phyloP scores from a whole-genome alignment of 2,113 vertebrate species.

The Ictalurus punctatus region DNA sequence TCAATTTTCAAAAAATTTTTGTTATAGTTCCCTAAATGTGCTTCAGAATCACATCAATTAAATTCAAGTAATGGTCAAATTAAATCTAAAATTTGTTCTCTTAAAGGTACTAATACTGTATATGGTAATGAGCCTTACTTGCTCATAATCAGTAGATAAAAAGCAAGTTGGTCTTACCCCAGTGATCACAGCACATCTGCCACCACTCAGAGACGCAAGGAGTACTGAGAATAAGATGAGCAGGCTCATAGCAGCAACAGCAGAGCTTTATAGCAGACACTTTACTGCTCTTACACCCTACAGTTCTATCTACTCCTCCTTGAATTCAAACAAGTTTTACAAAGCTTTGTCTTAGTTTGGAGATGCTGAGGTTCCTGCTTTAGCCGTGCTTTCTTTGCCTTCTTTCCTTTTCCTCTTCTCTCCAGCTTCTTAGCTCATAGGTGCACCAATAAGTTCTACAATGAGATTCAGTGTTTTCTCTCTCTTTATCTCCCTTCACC shows the following conservation, averaged over 20 bases:
- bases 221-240: constrained; percentile 69
- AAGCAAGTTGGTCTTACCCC: constrained; percentile 70
- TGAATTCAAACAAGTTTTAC: not conserved
- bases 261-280: constrained; percentile 26
- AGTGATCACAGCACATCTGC: constrained; percentile 76
- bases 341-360: constrained; percentile 10
- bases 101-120: not conserved
- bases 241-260: constrained; percentile 68
- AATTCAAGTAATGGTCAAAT: not conserved
- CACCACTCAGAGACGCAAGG: constrained; percentile 67
- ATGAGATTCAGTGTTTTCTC: constrained; percentile 54
- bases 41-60: not conserved
- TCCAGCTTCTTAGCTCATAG: constrained; percentile 22
- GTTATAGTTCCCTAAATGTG: not conserved
- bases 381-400: constrained; percentile 38
- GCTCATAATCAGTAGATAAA: not conserved
- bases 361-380: constrained; percentile 37
- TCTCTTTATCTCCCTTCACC: constrained; percentile 59
- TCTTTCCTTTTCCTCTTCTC: constrained; percentile 41
- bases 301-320: not conserved
- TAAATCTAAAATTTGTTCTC: not conserved
- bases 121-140: not conserved
- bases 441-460: constrained; percentile 40
- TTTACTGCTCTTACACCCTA: not conserved
- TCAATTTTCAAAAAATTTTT: not conserved